Conservation (phyloP, 2,888 invertebrate species). For the Emmelina monodactyla region DNA sequence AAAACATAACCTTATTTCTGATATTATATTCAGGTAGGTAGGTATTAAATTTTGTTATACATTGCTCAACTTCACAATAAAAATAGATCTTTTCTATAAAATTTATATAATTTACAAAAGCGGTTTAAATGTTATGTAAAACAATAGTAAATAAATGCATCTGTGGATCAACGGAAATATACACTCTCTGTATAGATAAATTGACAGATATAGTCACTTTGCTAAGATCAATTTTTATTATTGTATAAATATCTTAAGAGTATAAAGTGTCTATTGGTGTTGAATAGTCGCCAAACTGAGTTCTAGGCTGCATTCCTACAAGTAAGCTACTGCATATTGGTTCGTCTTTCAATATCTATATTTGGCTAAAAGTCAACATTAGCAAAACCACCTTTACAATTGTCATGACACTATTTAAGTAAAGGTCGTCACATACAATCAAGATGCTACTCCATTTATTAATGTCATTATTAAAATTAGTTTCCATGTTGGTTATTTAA, state of each 20-base stretch:
- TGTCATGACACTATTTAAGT: slow-evolving; percentile 62
- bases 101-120: slow-evolving; percentile 65
- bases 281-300: slow-evolving; percentile 51
- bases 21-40: slow-evolving; percentile 4
- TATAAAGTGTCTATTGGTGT: slow-evolving; percentile 62
- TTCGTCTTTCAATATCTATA: slow-evolving; percentile 63
- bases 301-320: slow-evolving; percentile 61
- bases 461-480: too few species aligned
- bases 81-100: slow-evolving; percentile 67
- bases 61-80: slow-evolving; percentile 61
- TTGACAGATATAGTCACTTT: slow-evolving; percentile 60
- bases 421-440: too few species aligned
- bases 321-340: slow-evolving; percentile 64
- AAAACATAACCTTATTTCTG: slow-evolving; percentile 25
- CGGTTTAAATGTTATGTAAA: slow-evolving; percentile 50
- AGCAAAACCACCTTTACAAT: slow-evolving; percentile 62
- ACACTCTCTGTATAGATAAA: slow-evolving; percentile 55
- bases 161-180: slow-evolving; percentile 52
- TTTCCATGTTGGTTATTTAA: too few species aligned
- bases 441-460: too few species aligned
- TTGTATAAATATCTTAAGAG: slow-evolving; percentile 59
- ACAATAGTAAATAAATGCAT: slow-evolving; percentile 60
- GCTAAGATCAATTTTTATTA: slow-evolving; percentile 46
- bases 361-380: slow-evolving; percentile 66
- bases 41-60: slow-evolving; percentile 28